Base-by-base conservation (phyloP, 2,113 vertebrate genomes). In the Phrynocephalus versicolor region DNA sequence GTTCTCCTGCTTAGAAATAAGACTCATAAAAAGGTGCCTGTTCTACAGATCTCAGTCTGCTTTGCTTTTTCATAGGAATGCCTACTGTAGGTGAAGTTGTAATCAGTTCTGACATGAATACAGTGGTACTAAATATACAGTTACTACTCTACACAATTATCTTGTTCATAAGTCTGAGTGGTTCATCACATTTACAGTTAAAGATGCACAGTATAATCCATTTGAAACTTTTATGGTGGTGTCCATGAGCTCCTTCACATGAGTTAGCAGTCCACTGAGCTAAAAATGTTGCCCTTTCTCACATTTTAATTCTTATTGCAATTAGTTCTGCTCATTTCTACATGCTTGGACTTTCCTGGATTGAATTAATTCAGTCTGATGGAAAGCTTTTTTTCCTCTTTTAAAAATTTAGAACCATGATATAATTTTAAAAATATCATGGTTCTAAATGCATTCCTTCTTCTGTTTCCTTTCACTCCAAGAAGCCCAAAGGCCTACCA, bases 381-480 rank as follows among this genome's bases (percentile, higher is more conserved):
- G 57, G 35, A 82, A 82, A 39, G 35, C 33, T 82, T 51, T 82
- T 82, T 72, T 65, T 72, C 6, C n/a, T n/a, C n/a, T n/a, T n/a
- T n/a, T n/a, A n/a, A n/a, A n/a, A n/a, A n/a, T n/a, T n/a, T n/a
- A n/a, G n/a, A n/a, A n/a, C n/a, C n/a, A n/a, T n/a, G n/a, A n/a
- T n/a, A n/a, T n/a, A n/a, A n/a, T n/a, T n/a, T n/a, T n/a, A n/a
- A n/a, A n/a, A n/a, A n/a, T n/a, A n/a, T n/a, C n/a, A n/a, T n/a
- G n/a, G n/a, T n/a, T n/a, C n/a, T n/a, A n/a, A n/a, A 51, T 51
- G 45, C 45, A 51, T 51, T 51, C 45, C 45, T 51, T 51, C 45
- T 51, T 51, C 45, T 51, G 45, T 51, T 51, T 51, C 45, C 5
- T 51, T 51, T 51, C 45, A 6, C 10, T 51, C 10, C 45, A 51